Evolutionary conservation across 2,797 vertebrate species (phyloP), one percentile per base, ranked within the genome.

Genomic region (Poeciliopsis presidionis): DNA sequence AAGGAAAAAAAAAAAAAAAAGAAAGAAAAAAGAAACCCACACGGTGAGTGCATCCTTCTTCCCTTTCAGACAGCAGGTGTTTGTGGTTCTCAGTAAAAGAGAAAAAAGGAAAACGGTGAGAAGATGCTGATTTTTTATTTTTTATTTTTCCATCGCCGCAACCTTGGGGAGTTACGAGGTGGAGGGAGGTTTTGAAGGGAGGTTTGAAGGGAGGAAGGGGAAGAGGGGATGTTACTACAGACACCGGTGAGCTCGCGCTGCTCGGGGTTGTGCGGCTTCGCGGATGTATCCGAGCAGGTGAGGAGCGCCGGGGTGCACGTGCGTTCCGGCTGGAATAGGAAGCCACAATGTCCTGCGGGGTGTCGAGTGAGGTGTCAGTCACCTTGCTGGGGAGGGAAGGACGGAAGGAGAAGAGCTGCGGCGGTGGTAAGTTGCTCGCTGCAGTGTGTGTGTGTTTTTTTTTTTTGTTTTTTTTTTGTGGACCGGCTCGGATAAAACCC

Each of bases 1-100:
- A 51, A 51, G 2, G 20, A 51, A 0, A 51, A 22, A 7, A 16
- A 47, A 8, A 41, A 16, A 47, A 8, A 41, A 30, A 30, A 30
- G 1, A 30, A 30, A 7, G 7, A 0, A 16, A 33, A 51, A 25
- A 14, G 47, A 81, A 65, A 80, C 75, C 12, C 78, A 75, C 86
- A 80, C 45, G 91, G 93, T 94, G 89, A 93, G 93, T 93, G 84
- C 81, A 78, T 90, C 73, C 84, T 89, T 88, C 93, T 70, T 83
- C 22, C 59, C 90, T 89, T 94, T 76, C 71, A 91, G 90, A 90
- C 90, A 92, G 85, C 88, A 53, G 86, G 83, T 80, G 55, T 74
- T 76, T 78, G 73, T 83, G 87, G 72, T 71, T 84, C 77, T 53
- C 51, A 25, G 81, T 76, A 83, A 55, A 65, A 91, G 85, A 94